Evolutionary conservation across 2,797 vertebrate species (phyloP), one percentile per base, ranked within the genome.

Genomic region (Nannoperca australis): DNA sequence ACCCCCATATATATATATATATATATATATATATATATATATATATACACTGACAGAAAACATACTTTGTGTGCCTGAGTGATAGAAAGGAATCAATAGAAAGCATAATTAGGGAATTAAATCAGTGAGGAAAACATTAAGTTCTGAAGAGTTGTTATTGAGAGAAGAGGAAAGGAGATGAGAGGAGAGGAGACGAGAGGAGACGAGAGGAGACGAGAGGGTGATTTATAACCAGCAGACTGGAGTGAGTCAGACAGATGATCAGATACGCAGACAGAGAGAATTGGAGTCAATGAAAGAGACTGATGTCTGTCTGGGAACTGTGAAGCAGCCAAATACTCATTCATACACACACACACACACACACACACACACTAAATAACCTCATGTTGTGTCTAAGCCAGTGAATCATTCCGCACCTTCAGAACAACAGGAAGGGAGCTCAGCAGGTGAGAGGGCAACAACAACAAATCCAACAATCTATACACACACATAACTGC

Each of bases 201-300:
- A 54, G 11, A 45, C 51, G 10, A 49, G 38, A 59, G 47, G 54
- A 15, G 45, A 56, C 58, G 10, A 51, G 36, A 27, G 32, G 20
- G 42, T 10, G 30, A 50, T 56, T 69, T 78, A 40, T 56, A 70
- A 53, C n/a, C 42, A 50, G 47, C 68, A 75, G 72, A 78, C 65
- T 58, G 72, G 81, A 67, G 49, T 88, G 88, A 93, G 82, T 91
- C 88, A 91, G 76, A 82, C 79, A 76, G 80, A 62, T 60, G 83
- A 86, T 83, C 86, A 90, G 87, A 92, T 83, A 78, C 87, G 88
- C 77, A 90, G 88, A 86, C 84, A 86, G 74, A 89, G 80, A 87
- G 58, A 61, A 44, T 7, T 44, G 53, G 69, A 90, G 76, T 91
- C 83, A 90, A 73, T 66, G 83, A 79, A 81, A 84, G 69, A 92